phyloP scores from a whole-genome alignment of 2,797 vertebrate genomes.

The Cyclopterus lumpus region DNA sequence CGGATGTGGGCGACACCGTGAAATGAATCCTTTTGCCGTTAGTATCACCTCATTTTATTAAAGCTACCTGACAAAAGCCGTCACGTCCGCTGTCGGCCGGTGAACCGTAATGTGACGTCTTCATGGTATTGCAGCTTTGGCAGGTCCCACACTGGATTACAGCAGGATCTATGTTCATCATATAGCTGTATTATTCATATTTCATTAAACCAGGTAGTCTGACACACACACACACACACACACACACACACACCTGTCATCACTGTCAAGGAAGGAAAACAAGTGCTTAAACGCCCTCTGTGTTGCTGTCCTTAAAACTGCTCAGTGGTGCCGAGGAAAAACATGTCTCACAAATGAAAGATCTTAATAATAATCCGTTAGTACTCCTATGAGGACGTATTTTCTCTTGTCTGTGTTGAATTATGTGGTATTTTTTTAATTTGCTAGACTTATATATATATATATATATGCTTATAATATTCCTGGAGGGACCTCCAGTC shows the following conservation, averaged over 20 bases:
- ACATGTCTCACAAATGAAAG: conserved; percentile 36
- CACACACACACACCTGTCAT: conserved; percentile 8
- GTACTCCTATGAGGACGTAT: conserved; percentile 19
- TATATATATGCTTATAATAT: conserved; percentile 21
- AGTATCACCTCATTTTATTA: not conserved
- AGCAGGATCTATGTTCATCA: not conserved
- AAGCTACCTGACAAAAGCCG: conserved; percentile 19
- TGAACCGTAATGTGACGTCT: conserved; percentile 11
- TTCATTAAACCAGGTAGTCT: conserved; percentile 1
- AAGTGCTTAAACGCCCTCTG: not conserved
- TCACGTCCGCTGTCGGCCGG: conserved; percentile 15
- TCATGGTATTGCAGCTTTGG: conserved; percentile 2
- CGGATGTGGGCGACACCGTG: not conserved
- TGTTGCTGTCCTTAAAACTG: conserved; percentile 24
- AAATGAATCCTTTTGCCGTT: not conserved
- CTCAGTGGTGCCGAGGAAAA: conserved; percentile 34
- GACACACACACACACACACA: too few species aligned
- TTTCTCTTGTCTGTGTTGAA: conserved; percentile 45
- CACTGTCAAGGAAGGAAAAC: not conserved
- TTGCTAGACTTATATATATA: conserved; percentile 18
- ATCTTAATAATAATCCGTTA: conserved; percentile 47
- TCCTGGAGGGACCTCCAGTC: conserved; percentile 32
- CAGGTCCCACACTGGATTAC: conserved; percentile 10
- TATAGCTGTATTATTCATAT: not conserved
- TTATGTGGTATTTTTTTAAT: conserved; percentile 38